Evolutionary conservation across 2,888 invertebrate species (phyloP).

Genomic region (Pardosa pseudoannulata): DNA sequence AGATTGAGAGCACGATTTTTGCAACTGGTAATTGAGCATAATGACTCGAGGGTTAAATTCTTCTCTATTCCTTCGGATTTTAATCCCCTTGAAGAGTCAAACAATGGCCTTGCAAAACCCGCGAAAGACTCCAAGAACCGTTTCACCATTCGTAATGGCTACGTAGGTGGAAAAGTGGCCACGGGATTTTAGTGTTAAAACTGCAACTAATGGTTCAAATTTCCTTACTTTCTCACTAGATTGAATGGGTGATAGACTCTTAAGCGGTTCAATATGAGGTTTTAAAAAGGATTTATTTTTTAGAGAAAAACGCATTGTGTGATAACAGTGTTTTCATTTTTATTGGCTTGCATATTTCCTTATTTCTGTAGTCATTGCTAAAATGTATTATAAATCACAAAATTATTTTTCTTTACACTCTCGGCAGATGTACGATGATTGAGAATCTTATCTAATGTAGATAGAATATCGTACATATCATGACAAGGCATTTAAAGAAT

Average conservation of each 20-base stretch:
- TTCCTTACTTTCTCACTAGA: constrained; percentile 44
- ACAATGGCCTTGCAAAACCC: constrained; percentile 48
- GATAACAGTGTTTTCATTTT: not conserved
- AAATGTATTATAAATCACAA: too few relatives aligned
- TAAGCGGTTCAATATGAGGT: not conserved
- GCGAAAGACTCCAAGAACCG: constrained; percentile 4
- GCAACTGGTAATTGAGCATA: constrained; percentile 42
- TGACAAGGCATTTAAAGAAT: too few relatives aligned
- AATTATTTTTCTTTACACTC: too few relatives aligned
- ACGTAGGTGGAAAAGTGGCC: constrained; percentile 36
- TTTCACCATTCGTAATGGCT: constrained; percentile 22
- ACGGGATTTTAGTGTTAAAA: constrained; percentile 2
- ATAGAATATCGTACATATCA: too few relatives aligned
- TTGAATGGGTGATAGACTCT: not conserved
- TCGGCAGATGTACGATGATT: too few relatives aligned
- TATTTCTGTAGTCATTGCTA: not conserved
- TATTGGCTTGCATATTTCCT: not conserved
- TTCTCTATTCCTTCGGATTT: constrained; percentile 21
- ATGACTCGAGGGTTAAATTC: constrained; percentile 32
- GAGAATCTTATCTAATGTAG: too few relatives aligned
- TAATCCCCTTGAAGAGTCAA: constrained; percentile 35
- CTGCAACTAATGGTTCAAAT: constrained; percentile 30
- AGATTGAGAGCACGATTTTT: constrained; percentile 20
- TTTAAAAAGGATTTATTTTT: not conserved
- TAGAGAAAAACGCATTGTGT: not conserved